Conservation (phyloP, 2,113 vertebrate species). For the Mohoua ochrocephala region DNA sequence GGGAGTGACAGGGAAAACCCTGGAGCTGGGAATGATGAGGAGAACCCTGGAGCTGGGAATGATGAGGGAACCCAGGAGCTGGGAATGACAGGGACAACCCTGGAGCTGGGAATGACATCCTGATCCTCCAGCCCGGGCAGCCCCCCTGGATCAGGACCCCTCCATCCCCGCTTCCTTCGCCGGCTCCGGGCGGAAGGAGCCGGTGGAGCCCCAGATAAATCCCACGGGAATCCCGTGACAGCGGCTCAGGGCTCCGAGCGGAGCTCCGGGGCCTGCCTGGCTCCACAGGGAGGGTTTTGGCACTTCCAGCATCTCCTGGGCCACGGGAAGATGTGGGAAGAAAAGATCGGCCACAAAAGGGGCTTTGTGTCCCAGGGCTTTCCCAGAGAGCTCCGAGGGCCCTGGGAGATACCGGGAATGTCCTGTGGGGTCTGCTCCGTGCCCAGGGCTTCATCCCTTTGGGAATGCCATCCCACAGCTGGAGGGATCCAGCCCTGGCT, state of each 20-base stretch:
- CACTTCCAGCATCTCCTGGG: neutral
- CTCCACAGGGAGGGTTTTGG: neutral
- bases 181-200: neutral
- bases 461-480: neutral
- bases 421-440: neutral
- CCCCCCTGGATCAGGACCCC: neutral
- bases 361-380: neutral
- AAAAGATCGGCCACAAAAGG: neutral
- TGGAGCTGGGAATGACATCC: neutral
- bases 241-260: neutral
- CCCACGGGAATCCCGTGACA: neutral
- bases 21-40: neutral
- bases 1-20: neutral
- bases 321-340: neutral
- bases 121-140: neutral
- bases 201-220: neutral
- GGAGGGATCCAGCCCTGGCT: neutral
- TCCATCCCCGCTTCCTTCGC: neutral
- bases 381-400: neutral
- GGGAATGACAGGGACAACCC: neutral
- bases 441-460: neutral
- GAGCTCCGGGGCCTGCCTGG: neutral
- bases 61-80: neutral
- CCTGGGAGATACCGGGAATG: fast-evolving
- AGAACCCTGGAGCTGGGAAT: neutral